Base-by-base conservation (phyloP, 2,113 vertebrate species). In the Serinus canaria region DNA sequence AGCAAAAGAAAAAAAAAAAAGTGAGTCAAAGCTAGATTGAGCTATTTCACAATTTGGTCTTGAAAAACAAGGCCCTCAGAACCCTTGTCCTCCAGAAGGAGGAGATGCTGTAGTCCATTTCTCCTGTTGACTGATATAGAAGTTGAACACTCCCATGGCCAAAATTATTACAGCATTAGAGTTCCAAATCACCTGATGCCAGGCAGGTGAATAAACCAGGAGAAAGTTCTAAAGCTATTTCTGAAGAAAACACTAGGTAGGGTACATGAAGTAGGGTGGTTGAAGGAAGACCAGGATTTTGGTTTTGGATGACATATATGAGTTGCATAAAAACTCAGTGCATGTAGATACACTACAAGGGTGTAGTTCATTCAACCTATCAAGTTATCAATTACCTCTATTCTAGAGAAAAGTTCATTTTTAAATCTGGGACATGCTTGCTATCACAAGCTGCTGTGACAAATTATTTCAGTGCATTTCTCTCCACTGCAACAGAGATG, bases 261-360 rank as follows among this genome's bases (percentile, higher is more conserved):
- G 74, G 80, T 62, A 83, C 83, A 66, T 75, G 60, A 95, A 96
- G 70, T 52, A 95, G 94, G 72, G 83, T 80, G 66, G 92, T 93
- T 90, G 83, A 73, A 94, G 87, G 95, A 97, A 95, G 94, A 97
- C 91, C 74, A 86, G 88, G 91, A 97, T 95, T 96, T 95, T 91
- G 90, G 24, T 96, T 96, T 96, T 97, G 78, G 96, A 96, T 92
- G 94, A 94, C 81, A 92, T 44, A 90, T 33, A 92, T 25, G 72
- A 97, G 88, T 92, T 93, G 91, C 87, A 95, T 95, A 92, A 94
- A 92, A 63, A 84, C 74, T 69, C 89, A 66, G 87, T 95, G 87
- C 74, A 60, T 64, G n/a, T 91, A 50, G 66, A 79, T 35, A 92
- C 83, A 52, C 83, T 68, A 83, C 58, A 67, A 76, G 37, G 84